Percentiles rank a stretch among this genome's conserved stretches.
These are phyloP conservation scores for Escarpia spicata DNA, from an alignment of 2,888 invertebrate species.

Conservation along the genomic window DNA sequence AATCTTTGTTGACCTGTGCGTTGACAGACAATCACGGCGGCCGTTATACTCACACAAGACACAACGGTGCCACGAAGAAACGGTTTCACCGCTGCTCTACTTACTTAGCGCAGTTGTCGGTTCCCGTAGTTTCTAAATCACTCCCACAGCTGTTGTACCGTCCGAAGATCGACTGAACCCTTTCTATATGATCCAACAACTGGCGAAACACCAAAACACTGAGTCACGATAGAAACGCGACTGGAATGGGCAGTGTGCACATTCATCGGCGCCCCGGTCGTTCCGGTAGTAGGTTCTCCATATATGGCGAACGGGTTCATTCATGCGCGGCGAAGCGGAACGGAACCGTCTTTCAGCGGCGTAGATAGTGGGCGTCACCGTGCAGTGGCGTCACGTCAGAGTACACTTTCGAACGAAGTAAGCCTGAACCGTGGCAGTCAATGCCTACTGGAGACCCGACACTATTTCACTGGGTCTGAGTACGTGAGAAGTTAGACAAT, in stretches of 20 bases:
- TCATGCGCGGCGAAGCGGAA: neutral
- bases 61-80: neutral
- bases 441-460: neutral
- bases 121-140: neutral
- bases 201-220: neutral
- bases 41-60: neutral
- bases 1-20: neutral
- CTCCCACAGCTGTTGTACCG: neutral
- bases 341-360: constrained; percentile 6
- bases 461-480: neutral
- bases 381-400: neutral
- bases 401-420: neutral
- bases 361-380: neutral
- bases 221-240: neutral
- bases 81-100: neutral
- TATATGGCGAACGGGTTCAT: constrained; percentile 3
- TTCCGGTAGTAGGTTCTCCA: neutral
- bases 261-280: neutral
- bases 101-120: neutral
- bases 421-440: neutral
- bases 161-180: neutral
- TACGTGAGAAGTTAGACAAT: neutral
- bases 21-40: neutral
- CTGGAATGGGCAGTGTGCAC: neutral
- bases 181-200: neutral